Base-by-base conservation (phyloP, 2,113 vertebrate genomes). In the Clarias magur region DNA sequence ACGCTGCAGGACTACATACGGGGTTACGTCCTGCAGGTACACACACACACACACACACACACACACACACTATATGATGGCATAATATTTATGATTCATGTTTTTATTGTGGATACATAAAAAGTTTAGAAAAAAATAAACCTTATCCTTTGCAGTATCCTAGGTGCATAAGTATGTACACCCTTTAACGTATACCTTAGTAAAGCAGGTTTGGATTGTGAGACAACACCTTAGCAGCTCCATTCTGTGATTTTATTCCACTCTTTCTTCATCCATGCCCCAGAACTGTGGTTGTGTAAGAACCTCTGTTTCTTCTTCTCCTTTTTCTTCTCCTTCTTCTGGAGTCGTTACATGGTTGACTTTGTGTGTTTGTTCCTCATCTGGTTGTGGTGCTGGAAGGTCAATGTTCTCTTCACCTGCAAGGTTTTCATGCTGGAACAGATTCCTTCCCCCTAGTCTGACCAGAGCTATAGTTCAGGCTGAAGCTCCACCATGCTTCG, bases 1-100 rank as follows among this genome's bases (percentile, higher is more conserved):
- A 99, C 97, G 0, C 94, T 99, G 8, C 98, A 99, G 93, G 98
- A 99, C 93, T 99, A 99, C 88, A 97, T 99, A 82, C 97, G 98
- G 54, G 98, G 98, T 92, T 99, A 99, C 1, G 97, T 99, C 60
- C 96, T 99, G 8, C 98, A 99, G 97, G 98, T 95, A 23, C 1
- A 70, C 48, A 16, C 42, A 19, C 3, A 38, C 48, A 57, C 63
- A 34, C 19, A 67, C n/a, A 59, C 54, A 15, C 54, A 56, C 27
- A 72, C 38, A 67, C 63, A 53, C 27, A 67, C 81, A 48, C 57
- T 48, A 7, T 48, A 48, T 8, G 48, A 48, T 48, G 48, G 68
- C 34, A 27, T 8, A 19, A 70, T 8, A 34, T 70, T 30, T 70
- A 4, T 9, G 27, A 8, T 27, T 48, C 42, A 42, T 42, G 42